Base-by-base conservation (phyloP, 1,140 invertebrate species). In the Amphibalanus amphitrite region DNA sequence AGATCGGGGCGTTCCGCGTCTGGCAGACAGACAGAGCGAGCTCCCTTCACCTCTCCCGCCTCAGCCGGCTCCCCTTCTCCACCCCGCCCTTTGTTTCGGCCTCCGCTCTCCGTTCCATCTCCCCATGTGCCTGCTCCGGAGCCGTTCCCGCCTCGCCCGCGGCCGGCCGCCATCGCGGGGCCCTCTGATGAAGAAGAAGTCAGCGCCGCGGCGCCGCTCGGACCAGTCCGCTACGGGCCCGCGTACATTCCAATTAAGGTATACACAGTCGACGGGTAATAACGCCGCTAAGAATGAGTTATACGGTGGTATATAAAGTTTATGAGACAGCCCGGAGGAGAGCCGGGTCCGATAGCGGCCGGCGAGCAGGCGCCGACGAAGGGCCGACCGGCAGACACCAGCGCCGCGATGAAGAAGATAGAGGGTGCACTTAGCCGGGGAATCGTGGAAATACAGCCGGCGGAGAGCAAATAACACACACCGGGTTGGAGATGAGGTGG, bases 291-390 rank as follows among this genome's bases (percentile, higher is more conserved):
- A 59, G 47, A 59, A 59, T 59, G 47, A 59, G 47, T 59, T 59
- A 59, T 59, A 59, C 47, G 47, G 47, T 59, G 47, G 47, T 59
- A 59, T 59, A 59, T 59, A 59, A 59, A 59, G 47, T 59, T 59
- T 59, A 59, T 59, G 47, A 20, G 47, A 59, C 47, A 59, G 6
- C 6, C 47, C 3, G 13, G 17, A 59, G 47, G 47, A 59, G 47
- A 59, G 47, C 47, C 47, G 1, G 17, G 47, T 23, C 47, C 10
- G 47, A 59, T 59, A 59, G 47, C 17, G 47, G 47, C 10, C 17
- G 47, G 33, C 4, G 33, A 38, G 33, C 33, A 38, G 15, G 15
- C 4, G 33, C 33, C 4, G 33, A 15, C 33, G 33, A 38, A 38
- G 4, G 33, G 33, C 4, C 33, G 33, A 38, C 4, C 4, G 33